Evolutionary conservation across 2,113 vertebrate species (phyloP).

Genomic region (Pteronura brasiliensis): DNA sequence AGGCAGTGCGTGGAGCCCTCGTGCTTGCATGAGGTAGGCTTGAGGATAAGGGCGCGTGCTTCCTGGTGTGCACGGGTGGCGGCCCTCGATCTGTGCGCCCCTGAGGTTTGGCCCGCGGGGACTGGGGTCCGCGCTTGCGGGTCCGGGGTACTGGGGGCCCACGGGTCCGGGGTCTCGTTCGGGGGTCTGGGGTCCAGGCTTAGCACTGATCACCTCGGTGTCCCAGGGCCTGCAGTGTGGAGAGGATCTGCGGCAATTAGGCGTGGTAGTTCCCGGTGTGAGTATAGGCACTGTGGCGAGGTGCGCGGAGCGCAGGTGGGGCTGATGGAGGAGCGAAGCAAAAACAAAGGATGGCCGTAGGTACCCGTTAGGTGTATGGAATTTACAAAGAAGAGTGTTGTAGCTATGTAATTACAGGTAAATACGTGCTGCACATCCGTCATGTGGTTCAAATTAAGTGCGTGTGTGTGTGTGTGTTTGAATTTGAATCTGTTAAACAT

Average conservation of each 20-base stretch:
- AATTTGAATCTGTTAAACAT: not conserved
- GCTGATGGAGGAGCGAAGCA: not conserved
- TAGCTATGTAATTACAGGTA: not conserved
- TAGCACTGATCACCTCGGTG: too few species aligned
- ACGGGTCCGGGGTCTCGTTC: too few species aligned
- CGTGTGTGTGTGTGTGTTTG: not conserved
- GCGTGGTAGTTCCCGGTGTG: not conserved
- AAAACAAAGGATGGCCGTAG: too few species aligned
- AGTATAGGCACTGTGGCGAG: fast-evolving
- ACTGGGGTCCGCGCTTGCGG: not conserved
- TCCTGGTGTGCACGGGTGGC: too few species aligned
- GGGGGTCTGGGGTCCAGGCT: too few species aligned
- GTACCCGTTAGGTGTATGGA: fast-evolving
- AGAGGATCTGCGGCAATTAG: not conserved
- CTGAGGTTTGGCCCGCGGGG: too few species aligned
- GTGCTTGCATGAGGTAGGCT: not conserved
- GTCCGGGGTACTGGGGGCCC: not conserved
- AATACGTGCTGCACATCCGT: not conserved
- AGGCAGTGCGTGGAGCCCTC: not conserved
- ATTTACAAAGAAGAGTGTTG: not conserved
- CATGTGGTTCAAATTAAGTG: not conserved
- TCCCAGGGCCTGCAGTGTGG: not conserved
- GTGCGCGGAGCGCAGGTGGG: not conserved
- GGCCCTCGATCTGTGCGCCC: too few species aligned
- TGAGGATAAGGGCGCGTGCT: too few species aligned